Base-by-base conservation (phyloP, 2,888 invertebrate species). In the Platycheirus albimanus region DNA sequence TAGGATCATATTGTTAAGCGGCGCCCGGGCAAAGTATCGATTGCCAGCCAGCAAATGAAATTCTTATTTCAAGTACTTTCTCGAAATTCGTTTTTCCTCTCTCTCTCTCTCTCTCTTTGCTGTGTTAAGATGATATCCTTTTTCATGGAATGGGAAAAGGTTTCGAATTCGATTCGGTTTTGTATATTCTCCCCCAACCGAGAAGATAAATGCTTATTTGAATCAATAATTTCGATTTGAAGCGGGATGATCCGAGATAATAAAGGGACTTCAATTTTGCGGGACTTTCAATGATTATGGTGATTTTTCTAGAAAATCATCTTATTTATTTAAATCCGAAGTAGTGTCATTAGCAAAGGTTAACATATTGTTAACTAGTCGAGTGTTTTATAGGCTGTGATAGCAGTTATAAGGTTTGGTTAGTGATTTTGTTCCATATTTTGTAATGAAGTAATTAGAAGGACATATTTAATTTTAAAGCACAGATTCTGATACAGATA, bases 271-370 rank as follows among this genome's bases (percentile, higher is more conserved):
- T 61, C 15, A 28, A 28, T 61, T 5, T n/a, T n/a, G 24, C 4
- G 11, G 58, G 58, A 43, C 28, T 61, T 38, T 38, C 36, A 56
- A 56, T 56, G n/a, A 20, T 15, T 30, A 33, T 45, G 61, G 17
- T 30, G n/a, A 45, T 28, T 61, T 61, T 61, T 30, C 8, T 33
- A 7, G 41, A 41, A 58, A 43, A 43, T 43, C 43, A 28, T 28
- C 30, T 30, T 17, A 61, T 61, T 33, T 61, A 61, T 61, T 61
- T 33, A 45, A 17, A 43, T n/a, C 45, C 45, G 2, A 15, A 28
- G 28, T 28, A 24, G 30, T 61, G 61, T 33, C 61, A 61, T 45
- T 61, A 45, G 19, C 61, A 61, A 45, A 61, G 30, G 30, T 45
- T 45, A 45, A 61, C 3, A 10, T 41, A 56, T 30, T 24, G 24